Base-by-base conservation (phyloP, 1,140 invertebrate genomes). In the Drosophila pseudoobscura region DNA sequence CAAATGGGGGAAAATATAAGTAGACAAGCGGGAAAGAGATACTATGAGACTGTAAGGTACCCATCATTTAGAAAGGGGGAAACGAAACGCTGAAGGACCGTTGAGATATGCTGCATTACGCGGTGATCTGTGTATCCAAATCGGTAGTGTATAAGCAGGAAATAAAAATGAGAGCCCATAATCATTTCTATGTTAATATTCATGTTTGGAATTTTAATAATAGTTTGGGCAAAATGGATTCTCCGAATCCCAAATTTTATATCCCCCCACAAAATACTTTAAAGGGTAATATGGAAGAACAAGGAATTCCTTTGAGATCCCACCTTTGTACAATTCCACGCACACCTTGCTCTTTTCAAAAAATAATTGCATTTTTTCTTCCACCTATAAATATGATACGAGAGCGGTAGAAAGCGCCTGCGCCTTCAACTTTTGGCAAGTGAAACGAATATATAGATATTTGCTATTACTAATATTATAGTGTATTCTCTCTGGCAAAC, bases 381-480 rank as follows among this genome's bases (percentile, higher is more conserved):
- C 62, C 46, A 62, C 62, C 58, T 85, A 78, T 78, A 87, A 85
- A 78, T 85, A 80, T 80, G 59, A 85, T 71, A 68, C 61, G 54
- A 82, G 71, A 59, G 61, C 74, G 57, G 64, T 46, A 78, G 59
- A 26, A 39, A 2, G 79, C 69, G 74, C 54, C 44, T 83, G 79
- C 63, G 80, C 60, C 57, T 9, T 35, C 24, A 41, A 41, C 54
- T 83, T 62, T 35, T 41, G 20, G 39, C 43, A 49, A 87, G 59
- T 58, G 59, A 80, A 78, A 80, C 56, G 39, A 69, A 56, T 59
- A 55, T 55, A 70, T 17, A 13, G 44, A 44, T 22, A 13, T 39
- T 11, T 11, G 31, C 13, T 15, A 22, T 45, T 13, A 58, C 60
- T 45, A 73, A 45, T 46, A n/a, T n/a, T 31, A 15, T 22, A 22